Evolutionary conservation across 2,113 vertebrate genomes (phyloP).

Genomic region (Tachysurus fulvidraco): DNA sequence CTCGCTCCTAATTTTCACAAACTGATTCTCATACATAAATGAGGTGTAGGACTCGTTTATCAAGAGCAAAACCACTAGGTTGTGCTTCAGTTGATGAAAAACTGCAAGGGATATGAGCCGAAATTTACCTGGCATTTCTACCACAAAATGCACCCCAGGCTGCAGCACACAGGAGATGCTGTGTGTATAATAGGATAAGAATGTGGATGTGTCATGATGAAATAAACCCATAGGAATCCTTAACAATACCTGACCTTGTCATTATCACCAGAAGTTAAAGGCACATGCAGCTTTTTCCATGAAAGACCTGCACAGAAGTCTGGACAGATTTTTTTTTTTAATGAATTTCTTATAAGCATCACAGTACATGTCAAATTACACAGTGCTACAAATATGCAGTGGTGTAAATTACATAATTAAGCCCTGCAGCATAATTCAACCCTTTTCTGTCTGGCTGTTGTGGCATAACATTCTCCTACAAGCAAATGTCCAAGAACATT

Average conservation of each 20-base stretch:
- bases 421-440: slow-evolving; percentile 6
- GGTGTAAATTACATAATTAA: slow-evolving; percentile 8
- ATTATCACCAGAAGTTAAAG: slow-evolving; percentile 16
- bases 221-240: slow-evolving; percentile 27
- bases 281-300: neutral
- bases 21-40: neutral
- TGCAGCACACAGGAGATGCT: slow-evolving; percentile 10
- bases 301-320: neutral
- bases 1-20: neutral
- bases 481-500: slow-evolving; percentile 63
- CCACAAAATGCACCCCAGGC: slow-evolving; percentile 10
- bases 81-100: neutral
- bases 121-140: neutral
- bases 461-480: slow-evolving; percentile 55
- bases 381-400: neutral
- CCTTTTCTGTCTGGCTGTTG: slow-evolving; percentile 35
- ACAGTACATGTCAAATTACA: neutral
- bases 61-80: neutral
- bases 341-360: neutral
- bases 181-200: slow-evolving; percentile 28
- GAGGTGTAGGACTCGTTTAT: neutral
- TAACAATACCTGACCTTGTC: slow-evolving; percentile 24
- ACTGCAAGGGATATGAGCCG: neutral
- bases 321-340: neutral
- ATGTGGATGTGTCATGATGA: slow-evolving; percentile 40